These are phyloP conservation scores for Pelodiscus sinensis DNA, from an alignment of 2,113 vertebrate species.

Conservation along the genomic window DNA sequence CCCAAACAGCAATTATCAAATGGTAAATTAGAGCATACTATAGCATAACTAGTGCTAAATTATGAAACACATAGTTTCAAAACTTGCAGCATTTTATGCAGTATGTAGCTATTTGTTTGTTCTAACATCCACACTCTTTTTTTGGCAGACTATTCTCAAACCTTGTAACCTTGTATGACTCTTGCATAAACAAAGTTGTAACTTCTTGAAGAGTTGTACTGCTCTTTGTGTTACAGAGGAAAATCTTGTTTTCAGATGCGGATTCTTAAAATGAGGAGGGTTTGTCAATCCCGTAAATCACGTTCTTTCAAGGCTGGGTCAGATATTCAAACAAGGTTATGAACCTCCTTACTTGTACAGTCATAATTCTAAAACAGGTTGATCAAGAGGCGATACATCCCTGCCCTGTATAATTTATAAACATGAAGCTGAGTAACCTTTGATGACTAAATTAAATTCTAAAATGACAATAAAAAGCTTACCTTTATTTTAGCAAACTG, in stretches of 20 bases:
- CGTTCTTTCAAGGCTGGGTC: slow-evolving; percentile 51
- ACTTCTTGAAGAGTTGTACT: neutral
- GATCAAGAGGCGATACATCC: slow-evolving; percentile 66
- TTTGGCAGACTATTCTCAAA: neutral
- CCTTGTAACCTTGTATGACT: neutral
- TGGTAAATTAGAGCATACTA: neutral
- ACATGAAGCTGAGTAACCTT: slow-evolving; percentile 69
- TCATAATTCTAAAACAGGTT: slow-evolving; percentile 60
- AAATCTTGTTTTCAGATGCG: slow-evolving; percentile 34
- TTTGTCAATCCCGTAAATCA: slow-evolving; percentile 40
- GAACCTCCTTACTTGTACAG: slow-evolving; percentile 56
- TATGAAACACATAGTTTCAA: neutral
- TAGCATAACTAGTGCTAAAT: neutral
- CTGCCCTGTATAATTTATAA: slow-evolving; percentile 72
- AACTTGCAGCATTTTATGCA: neutral
- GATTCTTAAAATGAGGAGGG: slow-evolving; percentile 45
- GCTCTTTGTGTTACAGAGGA: slow-evolving; percentile 41
- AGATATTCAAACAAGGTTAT: slow-evolving; percentile 55
- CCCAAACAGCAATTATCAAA: neutral
- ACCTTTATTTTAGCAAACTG: slow-evolving; percentile 75
- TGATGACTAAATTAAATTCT: slow-evolving; percentile 74
- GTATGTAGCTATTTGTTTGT: neutral
- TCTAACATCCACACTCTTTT: neutral
- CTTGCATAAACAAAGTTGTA: neutral
- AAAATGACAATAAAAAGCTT: slow-evolving; percentile 74